Evolutionary conservation across 2,888 invertebrate species (phyloP).

Genomic region (Callyntrura guangdongensis): DNA sequence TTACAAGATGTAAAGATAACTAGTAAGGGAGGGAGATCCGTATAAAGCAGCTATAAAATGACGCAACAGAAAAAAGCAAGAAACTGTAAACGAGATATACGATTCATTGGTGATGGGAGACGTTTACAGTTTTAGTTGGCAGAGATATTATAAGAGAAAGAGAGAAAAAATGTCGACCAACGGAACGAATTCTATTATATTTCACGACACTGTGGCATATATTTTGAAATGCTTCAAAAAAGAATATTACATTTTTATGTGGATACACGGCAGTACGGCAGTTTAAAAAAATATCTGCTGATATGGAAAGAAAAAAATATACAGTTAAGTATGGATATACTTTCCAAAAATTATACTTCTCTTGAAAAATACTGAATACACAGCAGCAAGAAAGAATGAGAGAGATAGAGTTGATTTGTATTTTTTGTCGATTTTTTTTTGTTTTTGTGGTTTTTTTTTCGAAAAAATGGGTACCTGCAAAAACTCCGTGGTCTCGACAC

Average conservation of each 20-base stretch:
- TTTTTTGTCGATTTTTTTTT: conserved; percentile 40
- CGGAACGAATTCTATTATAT: conserved; percentile 65
- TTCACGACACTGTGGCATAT: conserved; percentile 75
- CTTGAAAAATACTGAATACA: conserved; percentile 14
- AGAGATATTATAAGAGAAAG: neutral
- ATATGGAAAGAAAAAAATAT: conserved; percentile 49
- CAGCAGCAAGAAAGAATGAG: conserved; percentile 8
- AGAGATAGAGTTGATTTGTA: neutral
- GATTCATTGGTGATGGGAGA: conserved; percentile 1
- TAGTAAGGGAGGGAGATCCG: neutral
- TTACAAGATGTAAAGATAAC: neutral
- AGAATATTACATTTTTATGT: neutral
- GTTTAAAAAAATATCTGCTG: conserved; percentile 64
- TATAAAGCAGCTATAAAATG: conserved; percentile 63
- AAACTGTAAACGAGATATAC: conserved; percentile 74
- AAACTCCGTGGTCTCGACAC: conserved; percentile 84
- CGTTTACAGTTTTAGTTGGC: conserved; percentile 75
- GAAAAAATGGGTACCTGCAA: conserved; percentile 82
- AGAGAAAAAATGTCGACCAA: conserved; percentile 76
- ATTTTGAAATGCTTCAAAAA: conserved; percentile 39
- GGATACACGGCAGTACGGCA: conserved; percentile 40
- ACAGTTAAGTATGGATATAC: neutral
- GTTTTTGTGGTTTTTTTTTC: conserved; percentile 25
- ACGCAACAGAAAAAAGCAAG: conserved; percentile 76
- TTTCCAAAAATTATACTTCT: conserved; percentile 50